Percentiles rank a stretch among this genome's conserved stretches.
Conservation (phyloP, 2,113 vertebrate species). For the Ctenodactylus gundi region DNA sequence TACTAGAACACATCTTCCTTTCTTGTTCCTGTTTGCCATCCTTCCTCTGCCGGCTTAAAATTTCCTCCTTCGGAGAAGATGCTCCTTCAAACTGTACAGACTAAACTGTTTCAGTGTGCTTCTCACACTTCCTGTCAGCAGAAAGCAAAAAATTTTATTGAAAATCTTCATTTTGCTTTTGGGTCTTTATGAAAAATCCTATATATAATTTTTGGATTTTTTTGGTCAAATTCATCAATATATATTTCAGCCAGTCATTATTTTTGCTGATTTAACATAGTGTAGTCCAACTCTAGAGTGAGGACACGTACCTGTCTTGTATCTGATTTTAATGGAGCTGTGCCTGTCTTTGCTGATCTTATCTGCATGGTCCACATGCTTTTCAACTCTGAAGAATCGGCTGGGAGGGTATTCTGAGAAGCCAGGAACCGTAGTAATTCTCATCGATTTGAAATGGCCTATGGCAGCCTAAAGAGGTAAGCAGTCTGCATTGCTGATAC, state of each 20-base stretch:
- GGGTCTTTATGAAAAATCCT: neutral
- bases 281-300: neutral
- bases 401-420: neutral
- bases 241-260: neutral
- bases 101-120: neutral
- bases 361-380: neutral
- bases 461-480: neutral
- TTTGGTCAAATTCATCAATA: neutral
- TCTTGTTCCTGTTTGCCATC: neutral
- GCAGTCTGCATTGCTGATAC: neutral
- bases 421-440: neutral
- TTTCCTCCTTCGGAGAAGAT: neutral
- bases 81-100: too few relatives aligned
- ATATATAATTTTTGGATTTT: neutral
- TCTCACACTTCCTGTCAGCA: neutral
- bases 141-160: neutral
- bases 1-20: neutral
- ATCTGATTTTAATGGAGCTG: neutral
- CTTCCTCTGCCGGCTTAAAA: neutral
- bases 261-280: neutral
- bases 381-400: neutral
- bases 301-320: neutral
- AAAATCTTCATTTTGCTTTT: neutral
- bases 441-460: neutral
- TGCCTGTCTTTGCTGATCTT: neutral